phyloP scores from a whole-genome alignment of 2,113 vertebrate genomes.

The Engraulis encrasicolus region DNA sequence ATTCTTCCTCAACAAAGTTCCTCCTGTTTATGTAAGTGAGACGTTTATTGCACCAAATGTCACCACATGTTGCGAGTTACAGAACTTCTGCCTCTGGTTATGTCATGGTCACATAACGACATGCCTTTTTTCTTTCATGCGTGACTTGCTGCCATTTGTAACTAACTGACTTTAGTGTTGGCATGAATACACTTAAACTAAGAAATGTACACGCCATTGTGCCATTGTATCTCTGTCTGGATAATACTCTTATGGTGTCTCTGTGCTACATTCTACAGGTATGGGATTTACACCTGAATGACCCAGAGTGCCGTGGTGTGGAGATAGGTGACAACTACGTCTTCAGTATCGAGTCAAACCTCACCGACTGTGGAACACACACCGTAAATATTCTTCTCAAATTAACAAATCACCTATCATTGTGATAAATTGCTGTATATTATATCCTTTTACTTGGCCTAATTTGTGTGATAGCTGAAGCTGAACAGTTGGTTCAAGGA shows the following conservation, averaged over 20 bases:
- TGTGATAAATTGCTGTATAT: neutral
- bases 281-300: conserved; percentile 77
- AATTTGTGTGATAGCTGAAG: conserved; percentile 15
- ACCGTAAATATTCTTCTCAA: conserved; percentile 52
- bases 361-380: conserved; percentile 71
- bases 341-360: conserved; percentile 76
- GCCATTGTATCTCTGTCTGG: neutral
- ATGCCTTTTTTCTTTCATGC: no score
- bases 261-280: conserved; percentile 57
- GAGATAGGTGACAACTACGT: conserved; percentile 68
- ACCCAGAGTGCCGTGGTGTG: conserved; percentile 65
- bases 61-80: neutral
- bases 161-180: no score
- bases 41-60: neutral
- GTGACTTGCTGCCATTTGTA: no score
- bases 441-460: neutral
- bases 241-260: neutral
- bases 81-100: no score
- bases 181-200: neutral
- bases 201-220: no score
- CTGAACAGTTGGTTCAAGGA: neutral
- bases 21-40: conserved; percentile 71
- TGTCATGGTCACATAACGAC: no score
- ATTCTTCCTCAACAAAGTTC: conserved; percentile 76
- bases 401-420: neutral